Percentiles rank a stretch among this genome's conserved stretches.
phyloP scores from a whole-genome alignment of 2,797 vertebrate genomes.

The Sciurus carolinensis region DNA sequence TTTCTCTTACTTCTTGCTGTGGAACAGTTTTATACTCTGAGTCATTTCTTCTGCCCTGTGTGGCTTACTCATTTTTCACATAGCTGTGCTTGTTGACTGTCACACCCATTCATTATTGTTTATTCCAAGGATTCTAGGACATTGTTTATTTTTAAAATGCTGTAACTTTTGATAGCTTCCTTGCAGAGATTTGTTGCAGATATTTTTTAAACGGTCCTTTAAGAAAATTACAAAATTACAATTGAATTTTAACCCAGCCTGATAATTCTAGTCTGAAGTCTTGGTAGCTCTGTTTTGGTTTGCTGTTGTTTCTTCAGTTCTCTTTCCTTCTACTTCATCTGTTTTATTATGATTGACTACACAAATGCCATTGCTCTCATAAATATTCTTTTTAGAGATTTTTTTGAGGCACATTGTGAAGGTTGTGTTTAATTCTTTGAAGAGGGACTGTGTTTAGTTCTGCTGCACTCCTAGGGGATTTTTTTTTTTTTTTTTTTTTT shows the following conservation, averaged over 20 bases:
- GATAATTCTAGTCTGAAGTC: slow-evolving; percentile 14
- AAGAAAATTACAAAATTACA: background rate
- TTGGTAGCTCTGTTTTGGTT: slow-evolving; percentile 11
- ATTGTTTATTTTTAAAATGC: background rate
- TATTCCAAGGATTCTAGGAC: slow-evolving; percentile 12
- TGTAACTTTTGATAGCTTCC: background rate
- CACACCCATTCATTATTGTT: background rate
- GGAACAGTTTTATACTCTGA: background rate
- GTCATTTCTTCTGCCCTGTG: background rate
- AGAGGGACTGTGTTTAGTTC: background rate
- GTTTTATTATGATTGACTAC: background rate
- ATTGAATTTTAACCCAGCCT: slow-evolving; percentile 22
- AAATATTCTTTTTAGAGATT: slow-evolving; percentile 25
- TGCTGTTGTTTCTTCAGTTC: slow-evolving; percentile 16
- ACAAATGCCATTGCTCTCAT: background rate
- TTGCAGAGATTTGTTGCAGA: slow-evolving; percentile 17
- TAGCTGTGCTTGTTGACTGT: background rate
- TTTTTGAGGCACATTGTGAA: background rate
- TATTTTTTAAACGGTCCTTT: slow-evolving; percentile 33
- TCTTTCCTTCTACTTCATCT: background rate
- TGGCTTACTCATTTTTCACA: background rate
- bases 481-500: background rate
- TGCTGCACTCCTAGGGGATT: background rate
- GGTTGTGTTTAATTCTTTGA: background rate
- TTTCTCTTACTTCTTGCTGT: background rate